These are phyloP conservation scores for Isichthys henryi DNA, from an alignment of 2,113 vertebrate genomes.

Conservation along the genomic window DNA sequence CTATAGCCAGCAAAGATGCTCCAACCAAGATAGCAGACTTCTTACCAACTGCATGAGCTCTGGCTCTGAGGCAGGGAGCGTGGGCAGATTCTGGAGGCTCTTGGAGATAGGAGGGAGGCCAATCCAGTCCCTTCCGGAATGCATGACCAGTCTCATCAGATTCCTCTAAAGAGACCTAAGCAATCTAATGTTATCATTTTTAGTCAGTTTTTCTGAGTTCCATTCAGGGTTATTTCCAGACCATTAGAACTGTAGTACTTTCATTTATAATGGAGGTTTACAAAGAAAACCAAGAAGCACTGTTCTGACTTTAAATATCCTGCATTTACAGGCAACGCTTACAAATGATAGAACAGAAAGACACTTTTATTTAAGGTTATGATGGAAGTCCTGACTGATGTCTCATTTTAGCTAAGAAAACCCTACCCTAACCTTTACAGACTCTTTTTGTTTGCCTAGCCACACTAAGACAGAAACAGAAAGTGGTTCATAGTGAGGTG, in stretches of 20 bases:
- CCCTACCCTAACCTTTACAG: neutral
- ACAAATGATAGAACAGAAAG: neutral
- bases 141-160: neutral
- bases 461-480: neutral
- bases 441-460: neutral
- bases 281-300: neutral
- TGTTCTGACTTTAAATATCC: neutral
- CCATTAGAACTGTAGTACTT: neutral
- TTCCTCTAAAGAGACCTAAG: neutral
- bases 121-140: neutral
- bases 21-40: too few species aligned
- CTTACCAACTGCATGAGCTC: too few species aligned
- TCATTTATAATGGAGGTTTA: neutral
- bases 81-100: too few species aligned
- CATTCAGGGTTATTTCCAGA: neutral
- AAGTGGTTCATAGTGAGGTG: neutral
- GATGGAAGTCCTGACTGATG: neutral
- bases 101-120: too few species aligned
- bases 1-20: too few species aligned
- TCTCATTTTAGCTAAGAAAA: neutral
- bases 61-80: too few species aligned
- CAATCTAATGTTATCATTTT: neutral
- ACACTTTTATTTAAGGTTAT: neutral
- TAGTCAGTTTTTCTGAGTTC: neutral
- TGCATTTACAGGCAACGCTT: neutral